A percentile compares a stretch with the other conserved stretches of the same genome.
Conservation (phyloP, 2,113 vertebrate species). For the Poicephalus meyeri region DNA sequence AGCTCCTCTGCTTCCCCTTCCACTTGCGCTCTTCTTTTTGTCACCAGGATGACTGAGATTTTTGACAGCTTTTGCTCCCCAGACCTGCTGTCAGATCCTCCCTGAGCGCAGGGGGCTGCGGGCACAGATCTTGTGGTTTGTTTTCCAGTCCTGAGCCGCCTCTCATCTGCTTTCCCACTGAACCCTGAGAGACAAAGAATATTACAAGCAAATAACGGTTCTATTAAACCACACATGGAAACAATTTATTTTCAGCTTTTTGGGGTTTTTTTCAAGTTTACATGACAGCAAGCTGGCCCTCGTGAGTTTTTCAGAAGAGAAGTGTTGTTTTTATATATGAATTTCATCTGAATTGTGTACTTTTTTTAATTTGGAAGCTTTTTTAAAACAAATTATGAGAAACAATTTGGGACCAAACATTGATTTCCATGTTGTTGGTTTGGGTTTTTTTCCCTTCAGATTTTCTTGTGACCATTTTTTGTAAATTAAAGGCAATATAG, state of each 20-base stretch:
- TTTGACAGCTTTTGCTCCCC: not conserved
- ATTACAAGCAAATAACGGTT: slow-evolving; percentile 44
- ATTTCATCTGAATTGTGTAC: slow-evolving; percentile 49
- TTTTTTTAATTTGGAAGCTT: slow-evolving; percentile 64
- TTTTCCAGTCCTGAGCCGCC: not conserved
- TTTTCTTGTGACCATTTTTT: slow-evolving; percentile 68
- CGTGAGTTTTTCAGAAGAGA: slow-evolving; percentile 39
- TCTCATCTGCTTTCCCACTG: not conserved
- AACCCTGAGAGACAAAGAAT: slow-evolving; percentile 24
- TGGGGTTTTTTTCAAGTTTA: slow-evolving; percentile 30
- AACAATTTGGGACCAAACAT: slow-evolving; percentile 69
- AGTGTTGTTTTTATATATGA: slow-evolving; percentile 65
- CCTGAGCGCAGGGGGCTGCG: not conserved
- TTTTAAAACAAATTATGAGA: slow-evolving; percentile 43
- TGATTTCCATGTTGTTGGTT: slow-evolving; percentile 31
- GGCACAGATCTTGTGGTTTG: not conserved
- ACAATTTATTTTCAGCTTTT: slow-evolving; percentile 48
- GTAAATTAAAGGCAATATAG: slow-evolving; percentile 69
- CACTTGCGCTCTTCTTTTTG: not conserved
- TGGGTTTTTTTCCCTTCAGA: slow-evolving; percentile 15
- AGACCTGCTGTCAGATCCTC: not conserved
- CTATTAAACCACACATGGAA: not conserved
- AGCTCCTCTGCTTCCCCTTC: not conserved
- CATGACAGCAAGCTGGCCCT: slow-evolving; percentile 58
- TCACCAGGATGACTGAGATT: not conserved